A percentile compares a stretch with the other conserved stretches of the same genome.
Conservation (phyloP, 2,113 vertebrate genomes). For the Psephotus haematonotus region DNA sequence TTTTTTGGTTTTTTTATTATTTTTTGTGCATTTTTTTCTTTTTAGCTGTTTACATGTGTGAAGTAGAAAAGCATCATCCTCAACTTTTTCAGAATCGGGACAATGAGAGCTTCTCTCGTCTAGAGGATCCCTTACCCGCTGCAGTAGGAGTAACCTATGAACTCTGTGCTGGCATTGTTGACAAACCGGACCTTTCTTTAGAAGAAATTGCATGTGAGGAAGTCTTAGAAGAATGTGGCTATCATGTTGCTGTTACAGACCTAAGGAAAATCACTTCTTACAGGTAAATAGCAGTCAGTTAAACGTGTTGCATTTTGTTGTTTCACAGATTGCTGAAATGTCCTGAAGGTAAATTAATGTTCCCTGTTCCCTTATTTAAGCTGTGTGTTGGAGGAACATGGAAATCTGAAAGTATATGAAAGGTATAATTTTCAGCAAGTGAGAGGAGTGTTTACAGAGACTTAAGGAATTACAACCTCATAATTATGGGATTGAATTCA, state of each 20-base stretch:
- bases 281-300: conserved; percentile 76
- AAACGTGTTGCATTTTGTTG: neutral
- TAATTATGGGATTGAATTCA: neutral
- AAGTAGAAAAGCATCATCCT: conserved; percentile 79
- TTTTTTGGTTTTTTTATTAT: too few species aligned
- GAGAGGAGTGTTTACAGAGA: neutral
- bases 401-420: neutral
- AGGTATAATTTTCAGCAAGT: neutral
- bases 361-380: neutral
- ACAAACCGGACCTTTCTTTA: conserved; percentile 87
- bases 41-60: conserved; percentile 88
- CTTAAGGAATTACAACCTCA: neutral
- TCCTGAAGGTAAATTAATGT: neutral
- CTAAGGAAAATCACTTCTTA: conserved; percentile 86
- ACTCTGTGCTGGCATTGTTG: conserved; percentile 91
- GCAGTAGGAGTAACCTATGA: conserved; percentile 85
- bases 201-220: conserved; percentile 90
- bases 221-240: conserved; percentile 92
- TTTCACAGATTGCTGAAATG: neutral
- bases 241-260: conserved; percentile 72
- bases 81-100: conserved; percentile 63
- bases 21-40: too few species aligned
- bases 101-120: conserved; percentile 8
- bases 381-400: neutral
- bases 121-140: conserved; percentile 74